Base-by-base conservation (phyloP, 2,888 invertebrate species). In the Drosophila vallismaia region DNA sequence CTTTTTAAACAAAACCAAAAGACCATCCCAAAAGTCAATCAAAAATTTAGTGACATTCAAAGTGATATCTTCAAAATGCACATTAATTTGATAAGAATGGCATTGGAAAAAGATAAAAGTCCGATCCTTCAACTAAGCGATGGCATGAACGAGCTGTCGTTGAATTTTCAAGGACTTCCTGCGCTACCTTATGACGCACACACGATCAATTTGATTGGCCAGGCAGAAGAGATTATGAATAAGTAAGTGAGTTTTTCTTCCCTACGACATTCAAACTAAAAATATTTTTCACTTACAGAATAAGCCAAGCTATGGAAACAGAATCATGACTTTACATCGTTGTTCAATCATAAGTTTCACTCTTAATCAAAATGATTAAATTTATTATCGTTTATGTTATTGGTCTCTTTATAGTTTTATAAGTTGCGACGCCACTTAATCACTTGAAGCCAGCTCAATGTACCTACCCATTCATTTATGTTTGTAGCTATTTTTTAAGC, bases 111-210 rank as follows among this genome's bases (percentile, higher is more conserved):
- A 1, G n/a, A 19, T 19, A 42, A 40, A 19, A 36, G 53, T 7
- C 12, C 31, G 0, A 52, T 62, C 31, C 46, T 49, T 29, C 36
- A 72, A 14, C 45, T 85, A 0, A 71, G 49, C 33, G 42, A 57
- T 4, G 66, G 63, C 0, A 74, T 85, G 67, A 26, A 14, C 3
- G 48, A n/a, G 1, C 42, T 84, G 12, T 63, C 36, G 14, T 57
- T 59, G 50, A 38, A 7, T 4, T 12, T 5, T 2, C 33, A 29
- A 9, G 9, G 28, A 0, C 24, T n/a, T 9, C 46, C 31, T 9
- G 57, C 44, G 10, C 44, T 60, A 53, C 19, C 19, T 5, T 71
- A 75, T 12, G 64, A 76, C 31, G 70, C 76, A 2, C 29, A 50
- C 6, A 71, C 79, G 1, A n/a, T 44, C 10, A 64, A 44, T 12